Conservation (phyloP, 1,140 invertebrate genomes). For the Ephestia elutella region DNA sequence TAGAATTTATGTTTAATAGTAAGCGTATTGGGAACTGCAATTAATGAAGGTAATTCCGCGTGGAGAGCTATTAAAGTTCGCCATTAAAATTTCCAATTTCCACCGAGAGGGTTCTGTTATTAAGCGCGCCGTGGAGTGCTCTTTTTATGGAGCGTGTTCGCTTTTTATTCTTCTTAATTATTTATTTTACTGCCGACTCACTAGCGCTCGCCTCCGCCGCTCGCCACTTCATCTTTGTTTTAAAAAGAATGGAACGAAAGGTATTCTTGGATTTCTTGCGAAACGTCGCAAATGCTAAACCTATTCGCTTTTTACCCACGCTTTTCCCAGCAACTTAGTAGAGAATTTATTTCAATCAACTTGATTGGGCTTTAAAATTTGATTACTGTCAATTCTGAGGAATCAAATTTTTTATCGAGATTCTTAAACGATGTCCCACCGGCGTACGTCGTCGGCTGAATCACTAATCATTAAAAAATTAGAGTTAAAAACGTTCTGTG, state of each 20-base stretch:
- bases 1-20: conserved; percentile 38
- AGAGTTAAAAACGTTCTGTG: conserved; percentile 41
- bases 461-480: conserved; percentile 57
- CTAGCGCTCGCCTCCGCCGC: conserved; percentile 18
- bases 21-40: conserved; percentile 29
- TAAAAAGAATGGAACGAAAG: conserved; percentile 13
- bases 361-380: conserved; percentile 26
- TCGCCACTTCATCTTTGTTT: conserved; percentile 37
- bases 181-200: conserved; percentile 38
- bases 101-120: conserved; percentile 31
- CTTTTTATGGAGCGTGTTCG: conserved; percentile 3
- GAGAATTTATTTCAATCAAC: conserved; percentile 21
- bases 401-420: conserved; percentile 31
- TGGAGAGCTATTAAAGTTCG: conserved; percentile 37
- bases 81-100: conserved; percentile 48
- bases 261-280: conserved; percentile 30
- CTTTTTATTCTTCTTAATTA: conserved; percentile 40
- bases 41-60: conserved; percentile 45
- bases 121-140: conserved; percentile 12
- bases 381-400: conserved; percentile 22
- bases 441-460: conserved; percentile 26
- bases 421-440: conserved; percentile 38
- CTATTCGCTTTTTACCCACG: background rate
- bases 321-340: conserved; percentile 3
- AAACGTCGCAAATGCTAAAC: conserved; percentile 6